These are phyloP conservation scores for Centroberyx gerrardi DNA, from an alignment of 2,797 vertebrate genomes.

Conservation along the genomic window DNA sequence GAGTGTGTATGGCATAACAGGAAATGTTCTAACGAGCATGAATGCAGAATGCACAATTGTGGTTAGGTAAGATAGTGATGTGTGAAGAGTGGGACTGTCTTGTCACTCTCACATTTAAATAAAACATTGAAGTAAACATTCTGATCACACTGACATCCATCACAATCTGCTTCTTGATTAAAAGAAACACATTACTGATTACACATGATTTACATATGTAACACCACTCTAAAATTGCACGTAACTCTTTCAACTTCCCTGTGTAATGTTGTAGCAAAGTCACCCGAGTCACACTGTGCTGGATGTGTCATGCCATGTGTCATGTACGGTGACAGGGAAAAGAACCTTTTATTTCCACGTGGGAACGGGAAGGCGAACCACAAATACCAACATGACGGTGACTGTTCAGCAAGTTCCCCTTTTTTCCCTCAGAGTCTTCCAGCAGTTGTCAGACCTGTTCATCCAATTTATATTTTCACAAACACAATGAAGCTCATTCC, in stretches of 20 bases:
- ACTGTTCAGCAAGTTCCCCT: conserved; percentile 74
- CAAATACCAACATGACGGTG: conserved; percentile 68
- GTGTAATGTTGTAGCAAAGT: not conserved
- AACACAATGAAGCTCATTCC: conserved; percentile 58
- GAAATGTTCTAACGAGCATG: not conserved
- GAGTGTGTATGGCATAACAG: not conserved
- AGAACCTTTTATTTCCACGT: conserved; percentile 15
- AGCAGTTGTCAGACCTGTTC: conserved; percentile 21
- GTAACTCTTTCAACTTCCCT: too few relatives aligned
- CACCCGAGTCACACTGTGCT: not conserved
- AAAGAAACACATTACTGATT: too few relatives aligned
- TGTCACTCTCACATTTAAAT: not conserved
- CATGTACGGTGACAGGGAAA: conserved; percentile 27
- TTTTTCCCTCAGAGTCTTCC: conserved; percentile 20
- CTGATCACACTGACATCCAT: not conserved
- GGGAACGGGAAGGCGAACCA: conserved; percentile 33
- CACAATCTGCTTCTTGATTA: not conserved
- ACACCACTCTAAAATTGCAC: too few relatives aligned
- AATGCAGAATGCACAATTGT: not conserved
- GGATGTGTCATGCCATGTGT: conserved; percentile 27
- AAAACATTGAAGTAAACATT: not conserved
- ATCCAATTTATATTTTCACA: conserved; percentile 1
- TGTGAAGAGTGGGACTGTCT: not conserved
- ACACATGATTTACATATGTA: too few relatives aligned
- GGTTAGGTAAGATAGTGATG: not conserved